Evolutionary conservation across 1,140 invertebrate species (phyloP), one percentile per base, ranked within the genome.

Genomic region (Temnothorax longispinosus): DNA sequence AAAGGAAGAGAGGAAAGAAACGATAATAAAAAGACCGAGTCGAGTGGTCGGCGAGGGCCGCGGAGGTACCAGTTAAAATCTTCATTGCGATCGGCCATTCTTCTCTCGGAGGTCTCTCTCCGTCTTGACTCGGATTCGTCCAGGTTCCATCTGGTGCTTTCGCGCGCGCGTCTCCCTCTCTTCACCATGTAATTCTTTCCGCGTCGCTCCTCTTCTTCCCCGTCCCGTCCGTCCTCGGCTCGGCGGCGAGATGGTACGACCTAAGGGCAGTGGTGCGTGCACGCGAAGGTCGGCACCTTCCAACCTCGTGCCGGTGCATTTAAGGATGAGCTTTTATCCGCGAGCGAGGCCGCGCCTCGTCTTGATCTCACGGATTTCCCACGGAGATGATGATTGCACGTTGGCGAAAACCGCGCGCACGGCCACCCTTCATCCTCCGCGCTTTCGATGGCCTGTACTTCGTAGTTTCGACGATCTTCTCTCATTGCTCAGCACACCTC

Each of bases 81-180:
- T 94, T 94, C 93, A 94, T 95, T 93, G 92, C 92, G 92, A 93
- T 94, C 92, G 90, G 92, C 93, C 93, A 94, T 94, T 94, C 92
- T 93, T 93, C 89, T 93, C 88, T 87, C 76, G 50, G 62, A 87
- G 74, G 50, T 75, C 69, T 88, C 82, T 72, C 60, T 80, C 80
- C 72, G 41, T 92, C 75, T 72, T 38, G 80, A 71, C 69, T 74
- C 67, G 54, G 67, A 47, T 78, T 86, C 81, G 50, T 92, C 78
- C 77, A 65, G 71, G 67, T 86, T 91, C 80, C 87, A 88, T 77
- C 88, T 89, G 82, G 85, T 85, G 80, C 52, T 78, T 76, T 85
- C 87, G 87, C 85, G 86, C 85, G 86, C 77, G 87, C 64, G 72
- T 90, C 58, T 64, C 72, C 74, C 75, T 72, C 77, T 84, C 78